These are phyloP conservation scores for Martes martes DNA, from an alignment of 2,113 vertebrate species.

Conservation along the genomic window DNA sequence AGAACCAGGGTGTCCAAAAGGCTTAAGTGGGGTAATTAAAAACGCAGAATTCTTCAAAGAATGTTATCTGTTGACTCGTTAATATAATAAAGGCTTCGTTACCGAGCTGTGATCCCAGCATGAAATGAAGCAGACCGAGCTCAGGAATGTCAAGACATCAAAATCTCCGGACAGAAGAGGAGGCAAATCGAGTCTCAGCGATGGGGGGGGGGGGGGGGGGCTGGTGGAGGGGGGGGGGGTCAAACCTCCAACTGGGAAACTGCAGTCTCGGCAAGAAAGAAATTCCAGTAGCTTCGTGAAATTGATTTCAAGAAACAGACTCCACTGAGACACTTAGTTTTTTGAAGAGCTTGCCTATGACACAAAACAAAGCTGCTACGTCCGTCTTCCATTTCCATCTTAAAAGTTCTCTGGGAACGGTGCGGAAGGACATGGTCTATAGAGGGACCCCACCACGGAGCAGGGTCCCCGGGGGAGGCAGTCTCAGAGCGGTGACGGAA, in stretches of 20 bases:
- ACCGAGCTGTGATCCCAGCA: slow-evolving; percentile 49
- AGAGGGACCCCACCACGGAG: background rate
- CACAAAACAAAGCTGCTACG: background rate
- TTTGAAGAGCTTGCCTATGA: slow-evolving; percentile 16
- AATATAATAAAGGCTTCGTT: slow-evolving; percentile 53
- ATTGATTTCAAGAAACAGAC: slow-evolving; percentile 27
- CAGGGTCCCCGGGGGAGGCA: background rate
- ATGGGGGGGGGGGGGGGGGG: background rate
- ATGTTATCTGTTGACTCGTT: slow-evolving; percentile 45
- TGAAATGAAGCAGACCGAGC: slow-evolving; percentile 53
- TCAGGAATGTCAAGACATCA: slow-evolving; percentile 57
- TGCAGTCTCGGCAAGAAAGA: slow-evolving; percentile 44
- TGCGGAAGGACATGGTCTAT: background rate
- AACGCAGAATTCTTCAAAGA: slow-evolving; percentile 56
- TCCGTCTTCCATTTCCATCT: background rate
- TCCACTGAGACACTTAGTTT: slow-evolving; percentile 50
- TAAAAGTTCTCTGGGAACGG: background rate
- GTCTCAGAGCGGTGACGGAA: background rate
- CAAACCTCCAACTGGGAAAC: slow-evolving; percentile 26
- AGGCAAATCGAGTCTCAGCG: slow-evolving; percentile 23
- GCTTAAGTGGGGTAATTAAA: slow-evolving; percentile 54
- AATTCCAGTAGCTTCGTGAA: slow-evolving; percentile 11
- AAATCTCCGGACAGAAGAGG: background rate
- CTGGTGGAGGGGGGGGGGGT: background rate
- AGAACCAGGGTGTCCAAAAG: background rate